Evolutionary conservation across 2,113 vertebrate species (phyloP), one percentile per base, ranked within the genome.

Genomic region (Stigmatopora argus): DNA sequence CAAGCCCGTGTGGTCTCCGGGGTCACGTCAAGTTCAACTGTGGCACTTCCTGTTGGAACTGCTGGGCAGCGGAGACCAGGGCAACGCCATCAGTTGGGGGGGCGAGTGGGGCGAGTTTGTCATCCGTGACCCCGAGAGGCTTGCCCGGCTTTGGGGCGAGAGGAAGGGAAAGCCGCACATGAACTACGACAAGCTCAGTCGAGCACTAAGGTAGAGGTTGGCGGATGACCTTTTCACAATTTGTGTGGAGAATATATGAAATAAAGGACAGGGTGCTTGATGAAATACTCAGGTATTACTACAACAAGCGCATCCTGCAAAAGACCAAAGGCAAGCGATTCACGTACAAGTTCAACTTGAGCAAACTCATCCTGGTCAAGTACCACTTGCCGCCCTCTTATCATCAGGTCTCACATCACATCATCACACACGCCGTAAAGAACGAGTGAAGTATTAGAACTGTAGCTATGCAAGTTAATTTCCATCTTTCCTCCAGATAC

Each of bases 291-390:
- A 94, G 93, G 66, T 94, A 94, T 72, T 94, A 94, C 86, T 94
- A 94, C 89, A 93, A 90, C 66, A 94, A 94, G 75, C 90, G 82
- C 44, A 93, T 95, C 73, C 89, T 95, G 74, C 89, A 93, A 84
- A 96, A 95, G 85, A 93, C 91, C 82, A 94, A 94, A 88, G 94
- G 94, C 64, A 94, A 95, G 67, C 81, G 92, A 38, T 95, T 95
- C 85, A 94, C 94, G 38, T 94, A 95, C 85, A 94, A 90, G 79
- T 96, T 95, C 89, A 94, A 94, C 91, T 92, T 94, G 87, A 94
- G 88, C 85, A 92, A 92, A 81, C 86, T 94, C 72, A 72, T 93
- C 55, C 72, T 93, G 13, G 79, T 94, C 75, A 90, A 85, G 69
- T 91, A 85, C 44, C 78, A 74, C 17, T 74, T 78, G 3, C 59